These are phyloP conservation scores for Ammodytes marinus DNA, from an alignment of 2,113 vertebrate species.

Conservation along the genomic window DNA sequence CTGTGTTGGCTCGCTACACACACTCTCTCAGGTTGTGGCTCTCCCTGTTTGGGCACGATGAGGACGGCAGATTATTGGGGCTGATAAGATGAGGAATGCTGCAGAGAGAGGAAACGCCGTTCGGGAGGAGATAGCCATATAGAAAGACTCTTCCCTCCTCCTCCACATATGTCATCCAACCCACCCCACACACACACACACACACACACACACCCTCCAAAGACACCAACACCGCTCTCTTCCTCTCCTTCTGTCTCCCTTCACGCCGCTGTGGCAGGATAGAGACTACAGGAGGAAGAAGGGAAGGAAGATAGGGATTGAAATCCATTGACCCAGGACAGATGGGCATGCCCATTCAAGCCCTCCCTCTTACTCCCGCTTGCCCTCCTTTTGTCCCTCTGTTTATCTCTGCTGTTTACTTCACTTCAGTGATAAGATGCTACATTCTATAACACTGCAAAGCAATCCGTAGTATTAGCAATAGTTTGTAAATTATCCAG, in stretches of 20 bases:
- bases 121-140: constrained; percentile 65
- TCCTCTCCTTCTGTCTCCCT: constrained; percentile 32
- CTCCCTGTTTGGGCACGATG: constrained; percentile 86
- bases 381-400: not conserved
- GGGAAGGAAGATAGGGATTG: constrained; percentile 70
- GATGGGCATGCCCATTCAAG: constrained; percentile 80
- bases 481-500: too few species aligned
- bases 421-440: not conserved
- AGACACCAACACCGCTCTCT: constrained; percentile 12
- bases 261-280: constrained; percentile 1
- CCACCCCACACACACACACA: not conserved
- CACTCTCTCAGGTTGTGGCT: constrained; percentile 61
- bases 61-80: constrained; percentile 78
- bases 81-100: constrained; percentile 82
- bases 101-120: constrained; percentile 76
- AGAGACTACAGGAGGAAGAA: constrained; percentile 27
- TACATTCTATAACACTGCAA: not conserved
- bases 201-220: too few species aligned
- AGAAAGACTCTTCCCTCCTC: constrained; percentile 56
- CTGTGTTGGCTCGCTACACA: not conserved
- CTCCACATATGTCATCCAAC: constrained; percentile 48
- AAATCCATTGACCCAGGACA: constrained; percentile 76
- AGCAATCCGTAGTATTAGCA: not conserved
- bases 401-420: not conserved
- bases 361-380: constrained; percentile 24